Evolutionary conservation across 2,888 invertebrate genomes (phyloP), one percentile per base, ranked within the genome.

Genomic region (Sphaeridia pumilis): DNA sequence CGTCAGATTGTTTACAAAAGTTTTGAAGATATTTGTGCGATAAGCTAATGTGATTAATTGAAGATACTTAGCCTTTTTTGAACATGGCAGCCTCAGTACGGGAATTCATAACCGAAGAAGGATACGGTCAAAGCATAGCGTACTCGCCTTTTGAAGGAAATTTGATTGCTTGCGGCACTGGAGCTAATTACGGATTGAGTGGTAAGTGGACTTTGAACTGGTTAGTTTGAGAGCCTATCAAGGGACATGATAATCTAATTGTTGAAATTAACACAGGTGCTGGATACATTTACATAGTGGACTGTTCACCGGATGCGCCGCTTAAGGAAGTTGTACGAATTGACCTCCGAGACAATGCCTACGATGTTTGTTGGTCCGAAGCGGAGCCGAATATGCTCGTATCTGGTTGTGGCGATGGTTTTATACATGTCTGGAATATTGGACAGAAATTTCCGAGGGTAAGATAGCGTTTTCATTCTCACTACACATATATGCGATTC

Each of bases 321-420:
- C 68, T 78, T 45, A 68, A 71, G 36, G 79, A 79, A 69, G 70
- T 77, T 36, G 77, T 78, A 65, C 78, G 77, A 59, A 75, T 80
- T 64, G 80, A 84, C 67, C 87, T 86, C 84, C 76, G 76, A 24
- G 84, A 84, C 72, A 83, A 83, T 7, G 69, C 65, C 87, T 46
- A 87, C 85, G 74, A 87, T 87, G 75, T 81, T 84, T 65, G 81
- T 81, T 88, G 87, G 87, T 84, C 85, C 54, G 85, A 86, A 55
- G 75, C 76, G 43, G 79, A 81, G 63, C 79, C 82, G 12, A 79
- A 80, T 64, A 73, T 82, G 31, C 78, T 83, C 1, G 82, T 84
- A 1, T 84, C 84, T 26, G 84, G 82, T 3, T 82, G 84, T 21
- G 88, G 87, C 0, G 88, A 89, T 71, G 87, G 88, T 1, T 78